Conservation (phyloP, 1,140 invertebrate species). For the Bradysia coprophila region DNA sequence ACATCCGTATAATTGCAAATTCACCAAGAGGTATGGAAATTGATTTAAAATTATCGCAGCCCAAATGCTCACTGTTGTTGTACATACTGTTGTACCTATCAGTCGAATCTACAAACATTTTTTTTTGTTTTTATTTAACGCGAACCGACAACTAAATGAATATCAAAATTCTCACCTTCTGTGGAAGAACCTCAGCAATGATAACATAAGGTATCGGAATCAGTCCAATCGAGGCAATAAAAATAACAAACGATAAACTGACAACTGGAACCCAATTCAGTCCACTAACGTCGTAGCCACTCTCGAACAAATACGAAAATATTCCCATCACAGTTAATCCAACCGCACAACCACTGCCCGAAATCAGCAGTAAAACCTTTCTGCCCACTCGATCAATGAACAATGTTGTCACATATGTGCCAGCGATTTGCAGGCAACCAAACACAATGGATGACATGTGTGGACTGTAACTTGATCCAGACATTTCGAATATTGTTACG, state of each 20-base stretch:
- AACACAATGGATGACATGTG: conserved; percentile 25
- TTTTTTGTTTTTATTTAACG: too few species aligned
- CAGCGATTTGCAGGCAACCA: conserved; percentile 27
- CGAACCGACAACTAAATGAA: not conserved
- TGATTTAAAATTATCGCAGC: not conserved
- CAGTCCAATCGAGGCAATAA: conserved; percentile 14
- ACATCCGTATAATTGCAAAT: not conserved
- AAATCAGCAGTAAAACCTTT: not conserved
- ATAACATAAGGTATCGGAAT: conserved; percentile 17
- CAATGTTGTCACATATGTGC: not conserved
- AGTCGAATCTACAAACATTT: not conserved
- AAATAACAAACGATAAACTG: conserved; percentile 16
- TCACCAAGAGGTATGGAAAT: not conserved
- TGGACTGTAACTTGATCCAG: conserved; percentile 23
- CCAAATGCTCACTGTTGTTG: not conserved
- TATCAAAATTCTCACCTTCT: conserved; percentile 10
- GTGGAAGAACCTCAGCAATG: conserved; percentile 16
- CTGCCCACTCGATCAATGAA: not conserved
- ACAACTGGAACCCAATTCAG: conserved; percentile 14
- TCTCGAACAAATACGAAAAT: not conserved
- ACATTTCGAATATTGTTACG: conserved; percentile 21
- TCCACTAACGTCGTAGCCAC: not conserved
- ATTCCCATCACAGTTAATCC: not conserved
- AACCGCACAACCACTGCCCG: not conserved
- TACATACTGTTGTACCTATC: not conserved